phyloP scores from a whole-genome alignment of 2,888 invertebrate genomes.

The Epirrhoe alternata region DNA sequence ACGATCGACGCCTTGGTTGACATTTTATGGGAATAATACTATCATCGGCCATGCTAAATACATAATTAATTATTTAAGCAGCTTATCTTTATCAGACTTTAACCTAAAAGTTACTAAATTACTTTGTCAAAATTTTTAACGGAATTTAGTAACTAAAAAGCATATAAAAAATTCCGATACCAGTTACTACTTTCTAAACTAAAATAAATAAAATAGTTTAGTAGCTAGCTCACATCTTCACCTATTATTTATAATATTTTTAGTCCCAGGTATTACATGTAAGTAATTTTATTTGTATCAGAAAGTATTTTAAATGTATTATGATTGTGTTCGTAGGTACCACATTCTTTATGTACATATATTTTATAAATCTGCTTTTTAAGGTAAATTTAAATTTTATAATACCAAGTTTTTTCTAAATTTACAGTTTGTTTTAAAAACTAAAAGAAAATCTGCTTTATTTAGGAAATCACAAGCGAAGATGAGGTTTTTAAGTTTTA shows the following conservation, averaged over 20 bases:
- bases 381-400: constrained; percentile 3
- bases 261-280: background rate
- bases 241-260: background rate
- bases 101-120: background rate
- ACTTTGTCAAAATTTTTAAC: background rate
- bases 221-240: background rate
- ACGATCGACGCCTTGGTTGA: too few species aligned
- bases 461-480: too few species aligned
- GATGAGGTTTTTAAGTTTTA: too few species aligned
- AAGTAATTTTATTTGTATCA: constrained; percentile 21
- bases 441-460: too few species aligned
- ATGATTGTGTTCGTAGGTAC: constrained; percentile 55
- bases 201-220: too few species aligned
- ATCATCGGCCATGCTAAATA: too few species aligned
- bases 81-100: background rate
- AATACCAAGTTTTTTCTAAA: background rate
- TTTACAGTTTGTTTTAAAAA: too few species aligned
- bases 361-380: constrained; percentile 19
- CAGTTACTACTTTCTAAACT: background rate
- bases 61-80: background rate
- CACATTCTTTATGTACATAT: constrained; percentile 60
- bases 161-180: background rate
- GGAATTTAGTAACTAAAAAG: background rate
- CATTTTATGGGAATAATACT: too few species aligned
- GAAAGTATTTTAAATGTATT: constrained; percentile 15